Conservation (phyloP, 1,140 invertebrate genomes). For the Conus ventricosus region DNA sequence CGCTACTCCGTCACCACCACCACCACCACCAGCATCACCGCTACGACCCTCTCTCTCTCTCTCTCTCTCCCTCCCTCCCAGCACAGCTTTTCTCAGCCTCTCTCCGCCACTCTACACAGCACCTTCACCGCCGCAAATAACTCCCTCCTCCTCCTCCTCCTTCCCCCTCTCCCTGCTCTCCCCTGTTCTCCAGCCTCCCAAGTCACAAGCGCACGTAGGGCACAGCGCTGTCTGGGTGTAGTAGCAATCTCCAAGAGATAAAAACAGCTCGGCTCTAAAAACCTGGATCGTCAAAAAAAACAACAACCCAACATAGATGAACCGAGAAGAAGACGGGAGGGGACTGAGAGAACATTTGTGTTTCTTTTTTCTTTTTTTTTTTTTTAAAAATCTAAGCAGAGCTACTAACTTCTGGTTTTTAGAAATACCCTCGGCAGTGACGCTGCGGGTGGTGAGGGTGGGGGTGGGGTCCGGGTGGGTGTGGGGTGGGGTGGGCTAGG, state of each 20-base stretch:
- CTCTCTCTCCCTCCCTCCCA: background rate
- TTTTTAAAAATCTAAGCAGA: too few relatives aligned
- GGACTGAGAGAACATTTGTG: too few relatives aligned
- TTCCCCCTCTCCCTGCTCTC: background rate
- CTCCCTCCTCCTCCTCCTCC: background rate
- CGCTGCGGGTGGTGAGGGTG: too few relatives aligned
- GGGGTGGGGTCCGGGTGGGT: too few relatives aligned
- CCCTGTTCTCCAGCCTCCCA: background rate
- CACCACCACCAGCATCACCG: background rate
- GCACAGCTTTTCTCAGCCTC: background rate
- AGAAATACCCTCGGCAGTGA: too few relatives aligned
- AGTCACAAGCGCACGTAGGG: background rate
- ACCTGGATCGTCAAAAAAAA: background rate
- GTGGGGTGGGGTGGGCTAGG: too few relatives aligned
- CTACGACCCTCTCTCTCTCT: background rate
- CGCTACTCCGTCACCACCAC: background rate
- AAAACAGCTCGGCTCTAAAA: background rate
- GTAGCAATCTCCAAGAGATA: background rate
- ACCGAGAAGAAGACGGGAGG: too few relatives aligned
- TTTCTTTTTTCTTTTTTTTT: too few relatives aligned
- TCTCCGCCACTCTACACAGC: background rate
- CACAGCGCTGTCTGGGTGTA: background rate
- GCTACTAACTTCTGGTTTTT: too few relatives aligned
- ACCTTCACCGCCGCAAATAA: background rate
- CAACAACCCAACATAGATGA: too few relatives aligned